phyloP scores from a whole-genome alignment of 2,113 vertebrate species.

The Oplegnathus fasciatus region DNA sequence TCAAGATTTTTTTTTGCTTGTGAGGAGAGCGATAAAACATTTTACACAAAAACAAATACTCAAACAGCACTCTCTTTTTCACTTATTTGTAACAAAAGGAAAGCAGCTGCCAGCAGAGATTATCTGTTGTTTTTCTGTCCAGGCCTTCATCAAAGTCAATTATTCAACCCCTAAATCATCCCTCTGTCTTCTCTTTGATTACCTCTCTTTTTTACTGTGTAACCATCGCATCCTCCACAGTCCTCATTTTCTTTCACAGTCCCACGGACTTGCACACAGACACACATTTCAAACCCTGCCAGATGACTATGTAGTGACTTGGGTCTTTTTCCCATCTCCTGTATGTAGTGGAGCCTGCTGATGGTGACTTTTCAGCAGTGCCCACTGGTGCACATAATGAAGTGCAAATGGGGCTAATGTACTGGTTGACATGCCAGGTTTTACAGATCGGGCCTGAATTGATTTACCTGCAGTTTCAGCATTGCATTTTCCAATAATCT shows the following conservation, averaged over 20 bases:
- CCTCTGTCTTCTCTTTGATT: conserved; percentile 49
- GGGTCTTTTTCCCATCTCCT: conserved; percentile 37
- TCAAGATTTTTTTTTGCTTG: conserved; percentile 9
- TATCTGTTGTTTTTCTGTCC: conserved; percentile 25
- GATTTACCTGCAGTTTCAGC: conserved; percentile 69
- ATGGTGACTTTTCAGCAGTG: conserved; percentile 62
- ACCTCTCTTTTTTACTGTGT: background rate
- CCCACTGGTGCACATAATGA: conserved; percentile 75
- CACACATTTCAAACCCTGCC: conserved; percentile 6
- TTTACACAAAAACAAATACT: conserved; percentile 36
- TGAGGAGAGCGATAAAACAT: background rate
- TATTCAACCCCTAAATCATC: conserved; percentile 58
- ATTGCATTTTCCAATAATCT: conserved; percentile 62
- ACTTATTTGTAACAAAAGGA: conserved; percentile 32
- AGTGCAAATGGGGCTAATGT: conserved; percentile 78
- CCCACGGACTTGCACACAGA: background rate
- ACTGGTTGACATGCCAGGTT: conserved; percentile 74
- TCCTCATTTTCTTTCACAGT: conserved; percentile 13
- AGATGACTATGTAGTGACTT: conserved; percentile 1
- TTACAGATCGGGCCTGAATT: conserved; percentile 75
- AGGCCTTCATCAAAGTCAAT: conserved; percentile 52
- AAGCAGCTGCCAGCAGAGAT: conserved; percentile 29
- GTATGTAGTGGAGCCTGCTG: conserved; percentile 54
- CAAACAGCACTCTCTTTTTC: background rate
- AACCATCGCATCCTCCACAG: background rate